Evolutionary conservation across 1,140 invertebrate species (phyloP).

Genomic region (Coboldia fuscipes): DNA sequence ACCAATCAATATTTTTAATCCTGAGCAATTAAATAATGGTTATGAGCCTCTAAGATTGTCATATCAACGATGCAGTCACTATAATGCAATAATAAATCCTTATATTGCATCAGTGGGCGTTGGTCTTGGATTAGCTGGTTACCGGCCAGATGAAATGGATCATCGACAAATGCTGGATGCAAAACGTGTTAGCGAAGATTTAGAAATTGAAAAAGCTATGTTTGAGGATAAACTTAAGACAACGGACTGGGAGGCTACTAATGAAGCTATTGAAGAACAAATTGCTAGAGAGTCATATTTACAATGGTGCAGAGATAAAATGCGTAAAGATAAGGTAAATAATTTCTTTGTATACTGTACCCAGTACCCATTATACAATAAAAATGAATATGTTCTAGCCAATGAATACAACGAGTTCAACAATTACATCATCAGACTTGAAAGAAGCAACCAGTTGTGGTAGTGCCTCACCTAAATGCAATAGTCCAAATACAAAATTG

Average conservation of each 20-base stretch:
- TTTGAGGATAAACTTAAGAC: slow-evolving; percentile 79
- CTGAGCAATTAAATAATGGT: slow-evolving; percentile 42
- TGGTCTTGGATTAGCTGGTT: slow-evolving; percentile 67
- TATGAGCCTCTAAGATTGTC: slow-evolving; percentile 72
- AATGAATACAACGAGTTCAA: slow-evolving; percentile 2
- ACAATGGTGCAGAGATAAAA: slow-evolving; percentile 60
- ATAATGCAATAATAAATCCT: slow-evolving; percentile 80
- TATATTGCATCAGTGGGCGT: slow-evolving; percentile 69
- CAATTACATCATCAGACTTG: slow-evolving; percentile 1
- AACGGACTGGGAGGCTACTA: slow-evolving; percentile 86
- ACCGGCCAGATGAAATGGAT: slow-evolving; percentile 59
- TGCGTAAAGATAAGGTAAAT: too few species aligned
- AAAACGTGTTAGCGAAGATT: slow-evolving; percentile 58
- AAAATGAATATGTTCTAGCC: too few species aligned
- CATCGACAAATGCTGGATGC: slow-evolving; percentile 58
- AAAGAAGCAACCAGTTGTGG: not conserved
- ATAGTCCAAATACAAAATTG: not conserved
- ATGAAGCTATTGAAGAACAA: slow-evolving; percentile 80
- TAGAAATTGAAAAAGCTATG: slow-evolving; percentile 81
- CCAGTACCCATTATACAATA: too few species aligned
- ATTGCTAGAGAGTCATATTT: slow-evolving; percentile 75
- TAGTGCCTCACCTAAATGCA: not conserved
- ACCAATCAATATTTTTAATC: slow-evolving; percentile 80
- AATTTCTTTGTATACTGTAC: too few species aligned
- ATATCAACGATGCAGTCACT: slow-evolving; percentile 78